A percentile compares a stretch with the other conserved stretches of the same genome.
phyloP scores from a whole-genome alignment of 2,113 vertebrate species.

The Myrmecophaga tridactyla region DNA sequence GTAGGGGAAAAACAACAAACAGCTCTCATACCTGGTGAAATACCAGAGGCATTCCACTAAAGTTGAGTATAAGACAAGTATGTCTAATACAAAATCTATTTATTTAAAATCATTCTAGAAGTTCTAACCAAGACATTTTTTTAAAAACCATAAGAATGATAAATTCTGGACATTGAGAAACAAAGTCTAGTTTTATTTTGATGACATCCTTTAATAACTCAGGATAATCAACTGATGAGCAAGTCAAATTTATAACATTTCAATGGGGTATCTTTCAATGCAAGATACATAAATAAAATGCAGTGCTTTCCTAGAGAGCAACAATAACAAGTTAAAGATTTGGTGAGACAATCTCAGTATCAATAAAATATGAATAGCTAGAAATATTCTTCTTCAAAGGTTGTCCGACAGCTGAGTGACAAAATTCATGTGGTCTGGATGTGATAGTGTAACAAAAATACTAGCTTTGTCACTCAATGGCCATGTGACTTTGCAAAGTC shows the following conservation, averaged over 20 bases:
- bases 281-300: background rate
- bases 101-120: background rate
- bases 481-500: background rate
- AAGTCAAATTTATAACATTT: background rate
- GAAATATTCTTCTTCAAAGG: background rate
- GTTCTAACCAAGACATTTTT: background rate
- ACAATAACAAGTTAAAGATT: background rate
- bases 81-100: background rate
- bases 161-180: background rate
- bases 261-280: no score
- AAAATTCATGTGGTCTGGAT: background rate
- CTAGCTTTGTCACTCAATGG: background rate
- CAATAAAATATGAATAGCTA: background rate
- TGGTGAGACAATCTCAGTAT: background rate
- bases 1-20: background rate
- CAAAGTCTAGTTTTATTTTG: background rate
- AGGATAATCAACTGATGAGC: background rate
- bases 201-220: background rate
- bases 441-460: background rate
- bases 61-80: background rate
- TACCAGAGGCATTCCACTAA: background rate
- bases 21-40: background rate
- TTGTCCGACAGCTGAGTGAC: background rate
- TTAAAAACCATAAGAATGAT: background rate
- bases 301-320: background rate